A percentile compares a stretch with the other conserved stretches of the same genome.
These are phyloP conservation scores for Drosophila stalkeri DNA, from an alignment of 2,888 invertebrate species.

Conservation along the genomic window DNA sequence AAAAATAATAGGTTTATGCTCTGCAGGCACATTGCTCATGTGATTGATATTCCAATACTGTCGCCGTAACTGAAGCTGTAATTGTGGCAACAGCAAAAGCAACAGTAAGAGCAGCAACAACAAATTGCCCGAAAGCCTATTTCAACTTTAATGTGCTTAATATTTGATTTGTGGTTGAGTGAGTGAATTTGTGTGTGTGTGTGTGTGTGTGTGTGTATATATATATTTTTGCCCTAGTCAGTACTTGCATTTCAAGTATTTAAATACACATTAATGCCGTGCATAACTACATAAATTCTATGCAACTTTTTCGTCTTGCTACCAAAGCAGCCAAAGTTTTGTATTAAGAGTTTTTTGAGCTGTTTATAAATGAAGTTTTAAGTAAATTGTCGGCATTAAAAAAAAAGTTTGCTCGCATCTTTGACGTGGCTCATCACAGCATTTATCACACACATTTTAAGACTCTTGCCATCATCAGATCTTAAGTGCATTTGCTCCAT, in stretches of 20 bases:
- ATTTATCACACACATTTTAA: background rate
- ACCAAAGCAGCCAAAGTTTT: slow-evolving; percentile 2
- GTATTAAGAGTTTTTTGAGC: background rate
- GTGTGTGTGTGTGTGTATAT: background rate
- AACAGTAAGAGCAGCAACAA: slow-evolving; percentile 14
- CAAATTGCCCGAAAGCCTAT: slow-evolving; percentile 38
- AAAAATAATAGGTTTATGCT: slow-evolving; percentile 72
- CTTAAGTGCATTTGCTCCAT: background rate
- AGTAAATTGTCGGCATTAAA: slow-evolving; percentile 13
- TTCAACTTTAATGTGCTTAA: slow-evolving; percentile 61
- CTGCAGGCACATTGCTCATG: slow-evolving; percentile 59
- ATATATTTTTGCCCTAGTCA: background rate
- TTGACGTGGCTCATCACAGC: background rate
- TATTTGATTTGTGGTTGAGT: slow-evolving; percentile 31
- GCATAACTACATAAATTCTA: background rate
- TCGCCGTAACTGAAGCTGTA: slow-evolving; percentile 46
- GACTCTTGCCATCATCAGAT: background rate
- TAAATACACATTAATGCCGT: background rate
- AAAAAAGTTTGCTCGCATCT: slow-evolving; percentile 11
- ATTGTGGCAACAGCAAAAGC: slow-evolving; percentile 38
- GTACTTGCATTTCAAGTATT: background rate
- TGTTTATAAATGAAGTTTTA: slow-evolving; percentile 8
- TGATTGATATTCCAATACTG: slow-evolving; percentile 76
- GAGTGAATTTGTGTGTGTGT: background rate
- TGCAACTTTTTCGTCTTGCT: slow-evolving; percentile 5